Conservation (phyloP, 2,888 invertebrate species). For the Mesorhabditis sp. region DNA sequence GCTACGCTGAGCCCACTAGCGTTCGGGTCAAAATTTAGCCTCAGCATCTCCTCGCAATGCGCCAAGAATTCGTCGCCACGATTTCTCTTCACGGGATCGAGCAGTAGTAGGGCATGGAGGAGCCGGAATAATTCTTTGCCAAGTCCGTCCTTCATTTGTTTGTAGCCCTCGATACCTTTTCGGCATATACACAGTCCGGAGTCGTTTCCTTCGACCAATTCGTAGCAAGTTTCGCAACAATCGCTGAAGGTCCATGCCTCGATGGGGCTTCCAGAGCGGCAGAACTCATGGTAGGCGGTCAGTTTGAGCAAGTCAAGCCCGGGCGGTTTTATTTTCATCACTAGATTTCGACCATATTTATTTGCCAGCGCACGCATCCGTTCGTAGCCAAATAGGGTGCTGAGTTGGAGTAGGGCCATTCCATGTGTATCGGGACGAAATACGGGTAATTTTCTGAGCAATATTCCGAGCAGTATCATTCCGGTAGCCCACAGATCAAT, state of each 20-base stretch:
- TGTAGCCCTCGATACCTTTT: background rate
- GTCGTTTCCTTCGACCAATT: background rate
- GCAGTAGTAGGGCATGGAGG: background rate
- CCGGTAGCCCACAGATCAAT: background rate
- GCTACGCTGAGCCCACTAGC: no score
- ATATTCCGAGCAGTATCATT: background rate
- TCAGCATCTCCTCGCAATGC: background rate
- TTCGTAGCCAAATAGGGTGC: background rate
- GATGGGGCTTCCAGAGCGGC: background rate
- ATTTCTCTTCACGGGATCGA: slow-evolving; percentile 2
- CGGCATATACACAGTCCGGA: background rate
- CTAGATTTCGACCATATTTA: background rate
- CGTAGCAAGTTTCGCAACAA: background rate
- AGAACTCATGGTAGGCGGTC: background rate
- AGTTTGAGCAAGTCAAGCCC: background rate
- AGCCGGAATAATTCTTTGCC: background rate
- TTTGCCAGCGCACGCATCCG: background rate
- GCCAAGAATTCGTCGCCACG: background rate
- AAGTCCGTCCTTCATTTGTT: background rate
- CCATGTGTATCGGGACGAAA: background rate
- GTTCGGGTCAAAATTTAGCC: background rate
- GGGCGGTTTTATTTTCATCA: background rate
- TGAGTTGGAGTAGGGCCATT: background rate
- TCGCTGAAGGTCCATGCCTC: background rate
- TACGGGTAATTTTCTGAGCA: background rate